Evolutionary conservation across 2,888 invertebrate species (phyloP), one percentile per base, ranked within the genome.

Genomic region (Pandemis heparana): DNA sequence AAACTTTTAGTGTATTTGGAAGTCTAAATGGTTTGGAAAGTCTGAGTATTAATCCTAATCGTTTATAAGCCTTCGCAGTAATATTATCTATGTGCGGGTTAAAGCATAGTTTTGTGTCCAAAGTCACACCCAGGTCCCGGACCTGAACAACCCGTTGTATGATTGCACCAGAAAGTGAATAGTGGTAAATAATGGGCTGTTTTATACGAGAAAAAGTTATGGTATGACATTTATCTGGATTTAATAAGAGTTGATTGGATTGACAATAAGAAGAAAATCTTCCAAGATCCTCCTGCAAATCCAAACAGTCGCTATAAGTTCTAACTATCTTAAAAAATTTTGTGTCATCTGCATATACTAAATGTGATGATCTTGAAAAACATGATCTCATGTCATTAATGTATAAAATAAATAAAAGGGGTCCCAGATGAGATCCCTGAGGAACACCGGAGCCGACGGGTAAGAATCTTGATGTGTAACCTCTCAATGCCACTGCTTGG

Each of bases 191-290:
- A 8, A 56, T 8, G 8, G 56, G 56, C 1, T 56, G 23, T 23
- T 23, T 18, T 23, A 23, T 56, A 10, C 56, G 56, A 23, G 56
- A 23, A 46, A 64, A 70, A n/a, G 39, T 64, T 39, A 64, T 69
- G 3, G 16, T 32, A 12, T 60, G 48, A 23, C 74, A 74, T 23
- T 74, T 74, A 65, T 64, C 65, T n/a, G 16, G 18, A 51, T 74
- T 74, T 32, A 74, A 23, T 39, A 23, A 10, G n/a, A 74, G 51
- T 12, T 53, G n/a, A 67, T 72, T 72, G 1, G 41, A 10, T 41
- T 12, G 10, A 39, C 72, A 72, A 51, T 51, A 72, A 18, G 43
- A 14, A 32, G 10, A 53, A 62, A 67, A 56, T 9, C 56, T 56
- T 23, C 10, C 23, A 18, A 56, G 56, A 23, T 56, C 56, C 23